Percentiles rank a stretch among this genome's conserved stretches.
phyloP scores from a whole-genome alignment of 2,113 vertebrate genomes.

The Hystrix brachyura region DNA sequence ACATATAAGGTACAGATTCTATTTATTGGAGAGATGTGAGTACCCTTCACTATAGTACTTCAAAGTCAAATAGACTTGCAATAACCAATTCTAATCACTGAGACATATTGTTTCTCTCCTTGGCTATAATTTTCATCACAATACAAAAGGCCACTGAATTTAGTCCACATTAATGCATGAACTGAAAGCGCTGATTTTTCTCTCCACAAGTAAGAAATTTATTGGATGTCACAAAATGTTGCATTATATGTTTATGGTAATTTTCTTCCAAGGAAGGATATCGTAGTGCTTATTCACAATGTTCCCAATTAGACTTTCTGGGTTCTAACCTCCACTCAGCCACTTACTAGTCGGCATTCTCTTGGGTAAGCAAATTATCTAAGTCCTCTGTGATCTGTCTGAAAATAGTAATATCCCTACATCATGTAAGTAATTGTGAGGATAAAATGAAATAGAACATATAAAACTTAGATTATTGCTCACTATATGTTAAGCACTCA shows the following conservation, averaged over 20 bases:
- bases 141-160: background rate
- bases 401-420: background rate
- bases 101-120: background rate
- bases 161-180: background rate
- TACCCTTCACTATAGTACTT: background rate
- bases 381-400: background rate
- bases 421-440: slow-evolving; percentile 6
- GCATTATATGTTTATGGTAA: background rate
- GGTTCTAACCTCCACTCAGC: background rate
- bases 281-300: background rate
- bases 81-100: background rate
- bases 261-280: background rate
- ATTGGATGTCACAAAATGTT: background rate
- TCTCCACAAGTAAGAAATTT: background rate
- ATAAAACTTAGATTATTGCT: slow-evolving; percentile 36
- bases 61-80: background rate
- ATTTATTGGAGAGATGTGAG: background rate
- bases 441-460: background rate
- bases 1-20: background rate
- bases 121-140: background rate
- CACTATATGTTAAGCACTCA: background rate
- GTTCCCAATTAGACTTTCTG: background rate
- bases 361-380: background rate
- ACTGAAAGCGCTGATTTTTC: background rate
- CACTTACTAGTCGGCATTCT: background rate